Evolutionary conservation across 2,888 invertebrate species (phyloP).

Genomic region (Ptilodon capucinus): DNA sequence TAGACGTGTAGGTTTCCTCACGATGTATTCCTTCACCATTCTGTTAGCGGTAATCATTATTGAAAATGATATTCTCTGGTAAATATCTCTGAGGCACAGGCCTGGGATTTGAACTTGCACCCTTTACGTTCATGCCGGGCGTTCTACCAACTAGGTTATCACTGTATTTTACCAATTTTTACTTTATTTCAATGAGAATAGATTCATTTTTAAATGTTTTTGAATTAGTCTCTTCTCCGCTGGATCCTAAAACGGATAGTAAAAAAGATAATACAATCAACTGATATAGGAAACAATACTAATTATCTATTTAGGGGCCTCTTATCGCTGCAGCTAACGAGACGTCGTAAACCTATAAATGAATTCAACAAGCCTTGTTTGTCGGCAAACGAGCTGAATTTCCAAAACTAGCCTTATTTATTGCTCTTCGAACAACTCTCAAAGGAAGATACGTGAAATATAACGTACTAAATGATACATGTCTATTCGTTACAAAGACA

Average conservation of each 20-base stretch:
- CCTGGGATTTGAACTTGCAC: no score
- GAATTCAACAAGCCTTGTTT: constrained; percentile 59
- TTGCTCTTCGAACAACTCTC: constrained; percentile 38
- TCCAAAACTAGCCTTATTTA: constrained; percentile 68
- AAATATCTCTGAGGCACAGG: no score
- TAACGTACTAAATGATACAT: constrained; percentile 59
- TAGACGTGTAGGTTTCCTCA: no score
- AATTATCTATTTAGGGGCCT: constrained; percentile 74
- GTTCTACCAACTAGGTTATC: no score
- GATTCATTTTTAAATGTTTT: no score
- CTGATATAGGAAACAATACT: constrained; percentile 65
- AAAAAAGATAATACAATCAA: constrained; percentile 41
- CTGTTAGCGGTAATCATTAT: no score
- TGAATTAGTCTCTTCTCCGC: no score
- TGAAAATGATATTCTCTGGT: no score
- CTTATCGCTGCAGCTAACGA: constrained; percentile 73
- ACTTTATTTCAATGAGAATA: no score
- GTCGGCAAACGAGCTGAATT: constrained; percentile 61
- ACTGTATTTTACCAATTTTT: no score
- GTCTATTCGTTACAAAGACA: constrained; percentile 49
- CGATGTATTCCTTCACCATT: no score
- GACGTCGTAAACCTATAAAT: constrained; percentile 73
- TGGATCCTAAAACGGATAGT: constrained; percentile 37
- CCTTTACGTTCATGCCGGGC: no score
- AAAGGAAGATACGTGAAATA: constrained; percentile 53